Base-by-base conservation (phyloP, 2,797 vertebrate genomes). In the Myioborus miniatus region DNA sequence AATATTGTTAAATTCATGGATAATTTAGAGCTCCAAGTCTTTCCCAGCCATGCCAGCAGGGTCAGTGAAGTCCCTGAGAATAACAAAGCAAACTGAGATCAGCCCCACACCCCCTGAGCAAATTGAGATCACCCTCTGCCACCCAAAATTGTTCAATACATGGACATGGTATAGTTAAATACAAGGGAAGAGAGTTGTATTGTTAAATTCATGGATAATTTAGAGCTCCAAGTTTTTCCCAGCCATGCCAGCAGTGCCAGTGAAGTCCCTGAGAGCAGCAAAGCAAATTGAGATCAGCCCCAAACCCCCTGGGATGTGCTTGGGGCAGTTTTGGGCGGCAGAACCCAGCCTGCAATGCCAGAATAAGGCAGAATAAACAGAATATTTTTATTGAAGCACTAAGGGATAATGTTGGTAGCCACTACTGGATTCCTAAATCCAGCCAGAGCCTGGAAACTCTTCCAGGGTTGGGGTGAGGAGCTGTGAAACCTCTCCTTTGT, bases 341-440 rank as follows among this genome's bases (percentile, higher is more conserved):
- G 55, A 81, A 64, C 27, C 39, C 36, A 53, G 24, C 34, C 50
- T 19, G 19, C 8, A 21, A 8, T 7, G 32, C 70, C 62, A 52
- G 85, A 83, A 89, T 62, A 53, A 46, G 22, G 70, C 60, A 60
- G 90, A 87, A 90, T 65, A 68, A 58, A n/a, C 18, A 52, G 62
- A 93, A 36, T 74, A 47, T 80, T 96, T 96, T 91, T 41, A 71
- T 74, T 89, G 87, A 77, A 81, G 50, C 80, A 39, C 70, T 77
- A 74, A 76, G 24, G 52, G 49, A 52, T 19, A 37, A 64, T 43
- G 53, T 52, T n/a, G 34, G 39, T 91, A 96, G 85, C 76, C 85
- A 59, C 32, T 60, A 2, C 15, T 68, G 58, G 83, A 70, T 94
- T 94, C 93, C 83, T 47, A 32, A 71, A 82, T 63, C 20, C 76